Evolutionary conservation across 1,140 invertebrate species (phyloP), one percentile per base, ranked within the genome.

Genomic region (Neodiprion fabricii): DNA sequence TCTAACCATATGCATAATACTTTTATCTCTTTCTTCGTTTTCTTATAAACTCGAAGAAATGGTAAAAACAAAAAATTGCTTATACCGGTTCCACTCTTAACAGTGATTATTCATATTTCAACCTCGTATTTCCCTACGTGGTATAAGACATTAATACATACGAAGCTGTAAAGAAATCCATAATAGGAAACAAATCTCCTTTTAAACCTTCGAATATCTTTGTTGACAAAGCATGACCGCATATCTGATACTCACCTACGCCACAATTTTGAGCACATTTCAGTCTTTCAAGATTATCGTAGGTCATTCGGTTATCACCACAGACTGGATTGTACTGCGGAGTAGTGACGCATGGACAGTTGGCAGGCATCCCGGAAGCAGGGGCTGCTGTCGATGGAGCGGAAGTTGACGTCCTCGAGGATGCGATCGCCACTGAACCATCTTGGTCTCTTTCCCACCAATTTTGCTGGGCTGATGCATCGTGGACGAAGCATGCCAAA

Each of bases 241-340:
- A 14, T 14, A 4, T 8, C 1, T 5, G 14, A 61, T 61, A 61
- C 53, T 61, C 53, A 83, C 81, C 50, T 77, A 66, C 66, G 40
- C 81, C 77, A 53, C 81, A 82, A 1, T 14, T 23, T 21, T 66
- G 70, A n/a, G 79, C 81, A 71, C 83, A 85, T 11, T 77, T 65
- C 4, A 85, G 74, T 48, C 71, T 75, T 65, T 81, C 83, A 11
- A 67, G 40, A 72, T 88, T 89, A 14, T 71, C 71, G 74, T 88
- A 88, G 10, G 86, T 87, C 23, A 78, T 76, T 1, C 82, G 78
- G 66, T 89, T 82, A 0, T 80, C 71, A 11, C 87, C 87, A 77
- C 87, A 89, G 9, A 89, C 86, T 11, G 74, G 74, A 71, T 75
- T 61, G 9, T 61, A 61, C n/a, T 61, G 11, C 0, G 53, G 53